A percentile compares a stretch with the other conserved stretches of the same genome.
Evolutionary conservation across 2,888 invertebrate species (phyloP).

Genomic region (Drosophila anomelani): DNA sequence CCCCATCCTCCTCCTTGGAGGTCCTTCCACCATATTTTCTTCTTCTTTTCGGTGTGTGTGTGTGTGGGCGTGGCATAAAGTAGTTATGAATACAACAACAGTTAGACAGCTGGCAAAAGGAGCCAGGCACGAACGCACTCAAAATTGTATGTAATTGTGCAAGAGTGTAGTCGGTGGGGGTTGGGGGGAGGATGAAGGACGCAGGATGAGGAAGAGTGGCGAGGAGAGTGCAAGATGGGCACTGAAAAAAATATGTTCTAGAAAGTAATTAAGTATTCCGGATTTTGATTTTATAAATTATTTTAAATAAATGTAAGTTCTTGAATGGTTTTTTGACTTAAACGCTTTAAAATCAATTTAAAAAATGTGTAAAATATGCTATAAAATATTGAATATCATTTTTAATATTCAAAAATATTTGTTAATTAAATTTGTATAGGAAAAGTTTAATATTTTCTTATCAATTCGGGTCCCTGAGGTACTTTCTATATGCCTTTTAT

Average conservation of each 20-base stretch:
- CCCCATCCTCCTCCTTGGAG: not conserved
- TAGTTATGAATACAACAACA: slow-evolving; percentile 78
- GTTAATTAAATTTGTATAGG: not conserved
- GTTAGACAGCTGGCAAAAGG: slow-evolving; percentile 59
- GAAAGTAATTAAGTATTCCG: not conserved
- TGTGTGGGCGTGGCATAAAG: slow-evolving; percentile 66
- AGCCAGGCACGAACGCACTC: slow-evolving; percentile 75
- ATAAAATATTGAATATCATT: not conserved
- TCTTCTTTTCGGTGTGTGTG: slow-evolving; percentile 13
- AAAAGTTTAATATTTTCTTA: not conserved
- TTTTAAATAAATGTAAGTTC: not conserved
- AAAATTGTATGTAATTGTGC: slow-evolving; percentile 82
- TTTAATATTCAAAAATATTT: too few relatives aligned
- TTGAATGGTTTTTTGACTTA: not conserved
- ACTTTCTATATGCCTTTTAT: not conserved
- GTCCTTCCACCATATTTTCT: not conserved
- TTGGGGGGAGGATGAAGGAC: not conserved
- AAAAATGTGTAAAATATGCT: not conserved
- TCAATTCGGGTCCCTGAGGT: not conserved
- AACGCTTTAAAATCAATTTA: not conserved
- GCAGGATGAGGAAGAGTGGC: not conserved
- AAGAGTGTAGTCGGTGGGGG: slow-evolving; percentile 62
- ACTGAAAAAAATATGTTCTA: not conserved
- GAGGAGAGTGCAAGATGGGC: slow-evolving; percentile 6
- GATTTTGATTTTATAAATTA: too few relatives aligned